Base-by-base conservation (phyloP, 2,888 invertebrate genomes). In the Melanotus villosus region DNA sequence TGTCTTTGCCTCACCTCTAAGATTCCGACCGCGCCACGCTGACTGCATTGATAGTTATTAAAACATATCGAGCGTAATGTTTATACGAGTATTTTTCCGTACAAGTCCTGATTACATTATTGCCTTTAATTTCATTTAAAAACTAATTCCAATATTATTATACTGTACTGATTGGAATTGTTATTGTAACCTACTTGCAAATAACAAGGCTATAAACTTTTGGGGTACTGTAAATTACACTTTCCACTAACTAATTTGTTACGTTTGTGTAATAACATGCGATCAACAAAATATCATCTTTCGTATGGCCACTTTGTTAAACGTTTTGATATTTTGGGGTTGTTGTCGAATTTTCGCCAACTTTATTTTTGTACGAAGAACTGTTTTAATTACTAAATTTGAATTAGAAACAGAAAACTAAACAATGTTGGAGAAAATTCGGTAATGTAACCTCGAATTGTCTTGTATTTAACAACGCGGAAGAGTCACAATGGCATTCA, bases 1-100 rank as follows among this genome's bases (percentile, higher is more conserved):
- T 68, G 23, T 68, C 26, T 26, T 26, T 18, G 45, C 72, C 72
- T 72, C 70, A 60, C 71, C 74, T 72, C 70, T n/a, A 59, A 69
- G 73, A 65, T 41, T 41, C 62, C 47, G 21, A n/a, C 19, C 62
- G 62, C 62, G 62, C 30, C 62, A 41, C 62, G 62, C 62, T 50
- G 62, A 62, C 62, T 62, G 62, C 59, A 50, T 14, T 19, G 59
- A 52, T 32, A 32, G 26, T 10, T 26, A 52, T 52, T 32, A 52
- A 18, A 52, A 34, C 19, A 21, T 36, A 36, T 19, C 16, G 26
- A 34, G 16, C 12, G 34, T 19, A 56, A 38, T 23, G 56, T 23
- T 9, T 21, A 56, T 56, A 56, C 34, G n/a, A n/a, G n/a, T n/a
- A n/a, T 30, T 52, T 56, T 56, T 36, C 34, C 36, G 2, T 19